Percentiles rank a stretch among this genome's conserved stretches.
These are phyloP conservation scores for Litoditis marina DNA, from an alignment of 2,888 invertebrate species.

Conservation along the genomic window DNA sequence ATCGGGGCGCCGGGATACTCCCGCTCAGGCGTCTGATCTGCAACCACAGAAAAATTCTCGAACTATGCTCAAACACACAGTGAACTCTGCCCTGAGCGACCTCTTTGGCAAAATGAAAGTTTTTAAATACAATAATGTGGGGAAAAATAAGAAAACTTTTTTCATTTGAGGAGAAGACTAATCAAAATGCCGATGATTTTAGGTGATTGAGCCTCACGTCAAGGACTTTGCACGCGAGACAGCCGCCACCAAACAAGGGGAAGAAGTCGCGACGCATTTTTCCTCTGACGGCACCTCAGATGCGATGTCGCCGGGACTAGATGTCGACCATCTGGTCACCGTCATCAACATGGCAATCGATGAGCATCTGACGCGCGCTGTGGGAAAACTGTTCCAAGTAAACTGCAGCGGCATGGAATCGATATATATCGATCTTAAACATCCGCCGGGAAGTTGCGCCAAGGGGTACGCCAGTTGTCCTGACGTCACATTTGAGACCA, in stretches of 20 bases:
- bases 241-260: slow-evolving; percentile 18
- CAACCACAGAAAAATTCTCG: no score
- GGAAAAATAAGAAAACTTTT: no score
- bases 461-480: slow-evolving; percentile 31
- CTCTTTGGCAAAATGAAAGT: no score
- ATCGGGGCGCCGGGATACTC: no score
- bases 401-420: slow-evolving; percentile 33
- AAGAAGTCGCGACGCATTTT: slow-evolving; percentile 3
- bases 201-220: slow-evolving; percentile 16
- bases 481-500: slow-evolving; percentile 33
- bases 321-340: slow-evolving; percentile 39
- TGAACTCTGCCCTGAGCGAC: no score
- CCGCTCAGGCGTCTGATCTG: no score
- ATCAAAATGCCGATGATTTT: no score
- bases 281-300: neutral
- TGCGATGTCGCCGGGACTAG: slow-evolving; percentile 16
- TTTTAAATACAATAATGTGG: neutral
- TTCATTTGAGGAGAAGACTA: no score
- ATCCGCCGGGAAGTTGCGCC: slow-evolving; percentile 28
- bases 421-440: slow-evolving; percentile 39
- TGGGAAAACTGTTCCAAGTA: slow-evolving; percentile 32
- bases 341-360: slow-evolving; percentile 43
- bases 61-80: no score
- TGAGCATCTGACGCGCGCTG: slow-evolving; percentile 29
- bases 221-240: slow-evolving; percentile 6